Percentiles rank a stretch among this genome's conserved stretches.
phyloP scores from a whole-genome alignment of 2,113 vertebrate species.

The Catharus minimus region DNA sequence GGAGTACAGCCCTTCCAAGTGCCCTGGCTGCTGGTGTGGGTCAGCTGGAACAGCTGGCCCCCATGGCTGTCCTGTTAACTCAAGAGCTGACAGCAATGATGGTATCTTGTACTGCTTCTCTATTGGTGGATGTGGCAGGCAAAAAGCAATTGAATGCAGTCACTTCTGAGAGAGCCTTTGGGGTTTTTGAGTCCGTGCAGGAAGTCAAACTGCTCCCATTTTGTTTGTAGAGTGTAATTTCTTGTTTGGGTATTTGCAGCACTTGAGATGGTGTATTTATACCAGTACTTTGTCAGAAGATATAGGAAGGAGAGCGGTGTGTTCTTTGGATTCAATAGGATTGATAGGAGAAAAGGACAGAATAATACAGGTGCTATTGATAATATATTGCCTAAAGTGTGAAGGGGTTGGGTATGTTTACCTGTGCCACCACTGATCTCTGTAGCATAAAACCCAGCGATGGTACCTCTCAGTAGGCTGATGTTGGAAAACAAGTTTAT shows the following conservation, averaged over 20 bases:
- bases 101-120: not conserved
- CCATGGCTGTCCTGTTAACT: not conserved
- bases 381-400: not conserved
- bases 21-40: not conserved
- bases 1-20: not conserved
- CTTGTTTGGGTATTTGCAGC: not conserved
- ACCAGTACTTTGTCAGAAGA: not conserved
- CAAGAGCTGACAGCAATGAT: rapidly evolving
- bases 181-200: not conserved
- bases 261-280: not conserved
- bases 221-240: not conserved
- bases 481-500: not conserved
- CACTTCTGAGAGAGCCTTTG: not conserved
- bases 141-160: not conserved
- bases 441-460: not conserved
- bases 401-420: rapidly evolving
- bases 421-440: not conserved
- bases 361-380: not conserved
- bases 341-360: not conserved
- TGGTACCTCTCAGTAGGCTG: not conserved
- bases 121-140: rapidly evolving
- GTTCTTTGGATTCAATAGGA: not conserved
- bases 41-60: not conserved
- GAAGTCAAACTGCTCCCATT: not conserved
- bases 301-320: not conserved